phyloP scores from a whole-genome alignment of 2,113 vertebrate species.

The Mustela nigripes region DNA sequence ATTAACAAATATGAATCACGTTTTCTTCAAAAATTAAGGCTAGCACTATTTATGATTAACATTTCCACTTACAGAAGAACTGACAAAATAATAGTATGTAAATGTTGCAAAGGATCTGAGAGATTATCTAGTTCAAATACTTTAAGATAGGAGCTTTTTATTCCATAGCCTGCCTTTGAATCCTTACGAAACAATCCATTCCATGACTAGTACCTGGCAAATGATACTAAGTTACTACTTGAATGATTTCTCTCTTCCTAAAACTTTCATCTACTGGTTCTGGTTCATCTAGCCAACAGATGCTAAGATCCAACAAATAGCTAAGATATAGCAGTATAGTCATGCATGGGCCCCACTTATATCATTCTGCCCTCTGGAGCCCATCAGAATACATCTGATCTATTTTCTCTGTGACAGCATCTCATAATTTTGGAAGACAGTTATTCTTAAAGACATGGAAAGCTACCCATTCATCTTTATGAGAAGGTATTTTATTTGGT shows the following conservation, averaged over 20 bases:
- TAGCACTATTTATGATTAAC: background rate
- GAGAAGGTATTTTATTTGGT: constrained; percentile 15
- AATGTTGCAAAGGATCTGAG: background rate
- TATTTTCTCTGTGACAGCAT: constrained; percentile 23
- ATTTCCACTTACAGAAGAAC: background rate
- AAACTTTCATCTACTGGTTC: background rate
- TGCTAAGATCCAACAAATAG: background rate
- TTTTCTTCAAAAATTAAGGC: background rate
- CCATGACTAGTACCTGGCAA: background rate
- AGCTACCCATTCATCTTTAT: constrained; percentile 56
- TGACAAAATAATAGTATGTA: background rate
- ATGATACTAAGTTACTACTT: background rate
- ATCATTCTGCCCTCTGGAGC: background rate
- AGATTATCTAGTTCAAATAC: background rate
- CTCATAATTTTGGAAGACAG: constrained; percentile 38
- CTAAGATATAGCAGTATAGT: background rate
- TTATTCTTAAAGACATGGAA: constrained; percentile 45
- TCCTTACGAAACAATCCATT: background rate
- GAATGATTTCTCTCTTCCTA: constrained; percentile 31
- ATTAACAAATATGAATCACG: background rate
- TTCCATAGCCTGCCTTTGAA: background rate
- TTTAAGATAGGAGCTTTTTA: background rate
- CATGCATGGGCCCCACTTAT: background rate
- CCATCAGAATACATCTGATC: constrained; percentile 28
- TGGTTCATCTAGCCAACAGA: background rate